Conservation (phyloP, 1,140 invertebrate species). For the Micrasema longulum region DNA sequence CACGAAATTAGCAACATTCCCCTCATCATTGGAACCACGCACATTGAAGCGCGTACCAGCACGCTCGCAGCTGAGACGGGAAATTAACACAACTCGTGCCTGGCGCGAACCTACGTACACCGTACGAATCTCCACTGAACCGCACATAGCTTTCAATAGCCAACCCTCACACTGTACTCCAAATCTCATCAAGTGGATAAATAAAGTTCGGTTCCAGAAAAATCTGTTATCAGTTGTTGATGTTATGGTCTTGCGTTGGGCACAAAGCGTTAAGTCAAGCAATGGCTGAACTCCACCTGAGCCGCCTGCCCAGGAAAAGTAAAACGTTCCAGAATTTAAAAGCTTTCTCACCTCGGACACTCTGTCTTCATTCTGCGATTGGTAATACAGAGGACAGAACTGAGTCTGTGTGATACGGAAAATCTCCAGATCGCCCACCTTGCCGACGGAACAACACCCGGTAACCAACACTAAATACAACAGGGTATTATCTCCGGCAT, state of each 20-base stretch:
- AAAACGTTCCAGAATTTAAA: slow-evolving; percentile 96
- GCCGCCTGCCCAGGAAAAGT: slow-evolving; percentile 82
- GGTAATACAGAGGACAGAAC: slow-evolving; percentile 88
- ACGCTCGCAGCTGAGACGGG: slow-evolving; percentile 95
- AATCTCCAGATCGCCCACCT: slow-evolving; percentile 92
- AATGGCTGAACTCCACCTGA: slow-evolving; percentile 55
- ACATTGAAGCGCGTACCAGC: slow-evolving; percentile 98
- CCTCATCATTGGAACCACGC: slow-evolving; percentile 98
- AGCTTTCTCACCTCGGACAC: slow-evolving; percentile 87
- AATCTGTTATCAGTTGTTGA: slow-evolving; percentile 91
- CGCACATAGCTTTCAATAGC: slow-evolving; percentile 95
- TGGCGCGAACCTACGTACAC: slow-evolving; percentile 94
- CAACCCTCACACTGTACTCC: slow-evolving; percentile 89
- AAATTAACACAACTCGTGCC: slow-evolving; percentile 93
- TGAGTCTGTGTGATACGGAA: slow-evolving; percentile 93
- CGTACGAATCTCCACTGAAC: slow-evolving; percentile 94
- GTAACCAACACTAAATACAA: slow-evolving; percentile 93
- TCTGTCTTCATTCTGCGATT: slow-evolving; percentile 77
- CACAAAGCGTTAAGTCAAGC: slow-evolving; percentile 93
- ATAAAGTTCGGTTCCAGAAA: slow-evolving; percentile 96
- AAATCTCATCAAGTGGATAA: slow-evolving; percentile 91
- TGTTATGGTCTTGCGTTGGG: slow-evolving; percentile 85
- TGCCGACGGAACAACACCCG: slow-evolving; percentile 94
- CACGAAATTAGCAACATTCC: slow-evolving; percentile 99
- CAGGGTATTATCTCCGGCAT: slow-evolving; percentile 84